Percentiles rank a stretch among this genome's conserved stretches.
These are phyloP conservation scores for Astropecten irregularis DNA, from an alignment of 53 echinoderm and acorn worm genomes.

Conservation along the genomic window DNA sequence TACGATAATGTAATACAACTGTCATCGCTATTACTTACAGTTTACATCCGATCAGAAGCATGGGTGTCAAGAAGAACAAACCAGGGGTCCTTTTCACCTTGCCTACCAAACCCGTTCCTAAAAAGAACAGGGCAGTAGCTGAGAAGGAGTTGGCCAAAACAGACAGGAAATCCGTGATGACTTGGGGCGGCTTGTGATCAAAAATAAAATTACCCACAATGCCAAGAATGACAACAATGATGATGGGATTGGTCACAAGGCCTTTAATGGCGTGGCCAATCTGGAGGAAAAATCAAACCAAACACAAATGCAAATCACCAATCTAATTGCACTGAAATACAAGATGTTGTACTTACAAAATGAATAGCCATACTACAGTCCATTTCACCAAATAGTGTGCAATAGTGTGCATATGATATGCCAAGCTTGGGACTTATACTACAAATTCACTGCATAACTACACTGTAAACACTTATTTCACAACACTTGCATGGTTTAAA, in stretches of 20 bases:
- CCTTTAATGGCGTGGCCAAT: conserved; percentile 56
- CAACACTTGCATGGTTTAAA: no score
- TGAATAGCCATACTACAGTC: no score
- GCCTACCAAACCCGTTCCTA: conserved; percentile 83
- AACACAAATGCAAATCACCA: not conserved
- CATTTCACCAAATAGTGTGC: no score
- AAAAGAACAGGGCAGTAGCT: conserved; percentile 80
- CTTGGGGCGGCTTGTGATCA: conserved; percentile 51
- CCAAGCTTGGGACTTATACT: no score
- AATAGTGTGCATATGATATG: no score
- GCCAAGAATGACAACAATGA: conserved; percentile 69
- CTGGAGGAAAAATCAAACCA: not conserved
- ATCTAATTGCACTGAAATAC: not conserved
- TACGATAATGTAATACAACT: no score
- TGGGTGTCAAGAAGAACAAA: conserved; percentile 60
- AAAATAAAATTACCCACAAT: conserved; percentile 70
- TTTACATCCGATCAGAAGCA: conserved; percentile 76
- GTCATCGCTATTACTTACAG: conserved; percentile 87
- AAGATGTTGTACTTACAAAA: not conserved
- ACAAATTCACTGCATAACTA: no score
- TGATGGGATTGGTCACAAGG: conserved; percentile 74
- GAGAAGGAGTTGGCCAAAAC: conserved; percentile 73
- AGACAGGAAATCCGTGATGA: conserved; percentile 62
- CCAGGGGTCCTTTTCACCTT: conserved; percentile 67
- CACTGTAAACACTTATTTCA: no score